Conservation (phyloP, 2,888 invertebrate genomes). For the Carabus problematicus region DNA sequence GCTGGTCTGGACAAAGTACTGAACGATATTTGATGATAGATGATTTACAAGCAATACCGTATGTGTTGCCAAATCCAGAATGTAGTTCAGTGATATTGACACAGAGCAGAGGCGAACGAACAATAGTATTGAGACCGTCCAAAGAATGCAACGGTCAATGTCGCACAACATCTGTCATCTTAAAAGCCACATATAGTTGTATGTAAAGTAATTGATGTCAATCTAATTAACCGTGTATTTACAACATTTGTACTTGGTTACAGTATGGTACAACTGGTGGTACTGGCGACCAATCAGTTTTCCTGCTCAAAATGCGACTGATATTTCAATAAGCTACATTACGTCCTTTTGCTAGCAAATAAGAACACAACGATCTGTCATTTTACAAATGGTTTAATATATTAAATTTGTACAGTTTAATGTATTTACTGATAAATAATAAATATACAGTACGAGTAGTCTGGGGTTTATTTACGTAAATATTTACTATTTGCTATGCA, state of each 20-base stretch:
- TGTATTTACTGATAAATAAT: conserved; percentile 48
- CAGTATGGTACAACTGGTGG: conserved; percentile 88
- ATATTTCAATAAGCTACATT: conserved; percentile 70
- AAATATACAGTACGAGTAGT: conserved; percentile 11
- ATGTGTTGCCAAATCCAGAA: conserved; percentile 79
- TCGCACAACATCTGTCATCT: conserved; percentile 71
- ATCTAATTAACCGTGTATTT: conserved; percentile 61
- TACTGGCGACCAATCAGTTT: conserved; percentile 78
- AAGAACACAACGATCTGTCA: conserved; percentile 13
- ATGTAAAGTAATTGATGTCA: conserved; percentile 60
- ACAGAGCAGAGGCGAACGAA: conserved; percentile 75
- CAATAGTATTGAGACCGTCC: conserved; percentile 77
- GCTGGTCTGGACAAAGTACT: conserved; percentile 75
- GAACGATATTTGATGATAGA: conserved; percentile 81
- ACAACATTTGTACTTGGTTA: conserved; percentile 58
- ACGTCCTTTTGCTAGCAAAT: conserved; percentile 72
- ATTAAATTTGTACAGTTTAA: conserved; percentile 22
- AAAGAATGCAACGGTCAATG: conserved; percentile 77
- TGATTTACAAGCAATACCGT: conserved; percentile 70
- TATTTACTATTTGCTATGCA: conserved; percentile 29
- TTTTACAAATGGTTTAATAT: conserved; percentile 28
- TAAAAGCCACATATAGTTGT: conserved; percentile 79
- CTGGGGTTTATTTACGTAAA: conserved; percentile 13
- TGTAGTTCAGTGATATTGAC: conserved; percentile 81
- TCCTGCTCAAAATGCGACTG: conserved; percentile 66